Evolutionary conservation across 2,797 vertebrate genomes (phyloP).

Genomic region (Smutsia gigantea): DNA sequence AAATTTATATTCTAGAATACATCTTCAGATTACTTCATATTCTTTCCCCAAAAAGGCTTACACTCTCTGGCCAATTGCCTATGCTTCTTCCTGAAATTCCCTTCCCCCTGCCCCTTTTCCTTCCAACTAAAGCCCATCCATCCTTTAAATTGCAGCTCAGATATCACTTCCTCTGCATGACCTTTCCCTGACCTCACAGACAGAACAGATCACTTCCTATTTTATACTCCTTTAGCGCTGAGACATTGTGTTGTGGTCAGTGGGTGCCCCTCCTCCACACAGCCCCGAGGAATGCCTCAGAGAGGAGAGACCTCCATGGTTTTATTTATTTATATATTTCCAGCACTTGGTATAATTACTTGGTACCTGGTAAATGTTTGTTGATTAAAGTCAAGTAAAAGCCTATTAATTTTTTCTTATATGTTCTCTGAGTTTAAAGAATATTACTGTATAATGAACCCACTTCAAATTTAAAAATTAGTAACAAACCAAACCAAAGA

Average conservation of each 20-base stretch:
- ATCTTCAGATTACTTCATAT: neutral
- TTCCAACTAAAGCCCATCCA: conserved; percentile 39
- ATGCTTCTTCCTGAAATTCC: neutral
- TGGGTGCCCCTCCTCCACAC: neutral
- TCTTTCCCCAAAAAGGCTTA: neutral
- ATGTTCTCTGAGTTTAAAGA: neutral
- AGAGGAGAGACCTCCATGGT: neutral
- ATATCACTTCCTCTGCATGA: conserved; percentile 61
- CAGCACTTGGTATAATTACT: neutral
- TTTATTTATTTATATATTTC: neutral
- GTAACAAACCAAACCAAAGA: neutral
- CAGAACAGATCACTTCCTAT: conserved; percentile 32
- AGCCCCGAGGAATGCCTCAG: neutral
- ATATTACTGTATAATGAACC: neutral
- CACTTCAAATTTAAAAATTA: neutral
- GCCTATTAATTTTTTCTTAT: neutral
- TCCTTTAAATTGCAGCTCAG: conserved; percentile 70
- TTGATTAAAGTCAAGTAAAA: neutral
- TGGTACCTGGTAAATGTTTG: neutral
- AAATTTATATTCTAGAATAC: neutral
- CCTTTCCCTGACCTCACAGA: conserved; percentile 61
- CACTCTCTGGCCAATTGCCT: neutral
- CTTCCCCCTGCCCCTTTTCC: neutral
- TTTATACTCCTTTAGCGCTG: conserved; percentile 1
- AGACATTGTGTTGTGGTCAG: neutral